phyloP scores from a whole-genome alignment of 2,797 vertebrate species.

The Fistularia commersonii region DNA sequence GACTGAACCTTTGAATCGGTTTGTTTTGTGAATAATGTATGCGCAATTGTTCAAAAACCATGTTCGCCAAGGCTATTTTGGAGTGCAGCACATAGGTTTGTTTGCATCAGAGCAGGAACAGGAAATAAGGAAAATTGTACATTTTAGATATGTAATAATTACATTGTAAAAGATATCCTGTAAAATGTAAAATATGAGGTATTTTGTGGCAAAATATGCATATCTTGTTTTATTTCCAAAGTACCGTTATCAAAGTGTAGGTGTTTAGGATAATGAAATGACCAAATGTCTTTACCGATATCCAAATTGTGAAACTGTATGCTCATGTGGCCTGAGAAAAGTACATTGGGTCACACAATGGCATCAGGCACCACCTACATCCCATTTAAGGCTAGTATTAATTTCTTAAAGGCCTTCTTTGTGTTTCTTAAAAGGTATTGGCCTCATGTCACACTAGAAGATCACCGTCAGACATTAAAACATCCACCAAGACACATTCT shows the following conservation, averaged over 20 bases:
- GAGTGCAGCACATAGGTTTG: no score
- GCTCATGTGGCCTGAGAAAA: conserved; percentile 51
- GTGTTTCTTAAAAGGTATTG: conserved; percentile 21
- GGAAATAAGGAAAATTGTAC: no score
- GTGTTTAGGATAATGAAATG: conserved; percentile 46
- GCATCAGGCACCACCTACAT: conserved; percentile 33
- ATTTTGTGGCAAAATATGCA: neutral
- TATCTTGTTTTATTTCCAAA: no score
- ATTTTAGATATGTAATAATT: no score
- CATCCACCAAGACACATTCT: conserved; percentile 29
- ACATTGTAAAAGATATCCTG: no score
- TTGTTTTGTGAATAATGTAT: no score
- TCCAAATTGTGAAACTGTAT: conserved; percentile 63
- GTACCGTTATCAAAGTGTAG: conserved; percentile 55
- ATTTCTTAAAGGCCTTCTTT: conserved; percentile 17
- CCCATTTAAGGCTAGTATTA: conserved; percentile 26
- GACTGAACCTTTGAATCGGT: no score
- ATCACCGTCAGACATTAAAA: conserved; percentile 17
- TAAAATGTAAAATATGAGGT: neutral
- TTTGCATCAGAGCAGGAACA: no score
- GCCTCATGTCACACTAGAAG: conserved; percentile 13
- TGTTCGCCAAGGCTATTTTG: no score
- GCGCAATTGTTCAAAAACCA: no score
- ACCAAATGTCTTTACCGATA: no score
- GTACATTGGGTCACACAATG: conserved; percentile 20